Evolutionary conservation across 2,113 vertebrate species (phyloP), one percentile per base, ranked within the genome.

Genomic region (Otus sunia): DNA sequence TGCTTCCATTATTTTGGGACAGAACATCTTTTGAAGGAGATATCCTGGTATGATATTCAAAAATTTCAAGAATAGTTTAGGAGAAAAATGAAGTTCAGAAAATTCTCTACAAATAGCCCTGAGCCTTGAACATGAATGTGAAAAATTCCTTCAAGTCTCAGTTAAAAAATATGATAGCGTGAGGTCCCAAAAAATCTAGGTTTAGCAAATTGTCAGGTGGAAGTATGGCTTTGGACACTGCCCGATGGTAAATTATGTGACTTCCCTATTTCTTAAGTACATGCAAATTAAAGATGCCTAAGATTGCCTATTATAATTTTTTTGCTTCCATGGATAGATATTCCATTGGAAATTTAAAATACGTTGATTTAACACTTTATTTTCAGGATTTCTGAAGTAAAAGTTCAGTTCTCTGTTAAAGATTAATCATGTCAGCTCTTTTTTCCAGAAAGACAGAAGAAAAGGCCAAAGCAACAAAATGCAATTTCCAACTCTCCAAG

Each of bases 391-490:
- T 62, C 89, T 75, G 52, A 81, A 90, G 60, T 26, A 78, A 90
- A 96, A 76, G 59, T 86, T 94, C 73, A 67, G 32, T 79, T 95
- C 94, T 55, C 73, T 43, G 73, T 45, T 72, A 27, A 55, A 91
- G 84, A 92, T 96, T 92, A 91, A 94, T 92, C 84, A 81, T 39
- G 87, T 67, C 91, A 64, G 39, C 47, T 15, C 60, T 41, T 74
- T 90, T 74, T 74, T 41, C 76, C 41, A 66, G 36, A 49, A 94
- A 87, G 91, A 72, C 64, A 30, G 67, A 72, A 96, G 81, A 96
- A 95, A 96, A 95, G 95, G 84, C 73, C 86, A 85, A 75, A 74
- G 86, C 64, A 92, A 55, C 77, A 59, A 87, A 85, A 92, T 34
- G 84, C 56, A 74, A 67, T 87, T 96, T 86, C 69, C 73, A 92